Evolutionary conservation across 1,140 invertebrate species (phyloP).

Genomic region (Choristoneura fumiferana): DNA sequence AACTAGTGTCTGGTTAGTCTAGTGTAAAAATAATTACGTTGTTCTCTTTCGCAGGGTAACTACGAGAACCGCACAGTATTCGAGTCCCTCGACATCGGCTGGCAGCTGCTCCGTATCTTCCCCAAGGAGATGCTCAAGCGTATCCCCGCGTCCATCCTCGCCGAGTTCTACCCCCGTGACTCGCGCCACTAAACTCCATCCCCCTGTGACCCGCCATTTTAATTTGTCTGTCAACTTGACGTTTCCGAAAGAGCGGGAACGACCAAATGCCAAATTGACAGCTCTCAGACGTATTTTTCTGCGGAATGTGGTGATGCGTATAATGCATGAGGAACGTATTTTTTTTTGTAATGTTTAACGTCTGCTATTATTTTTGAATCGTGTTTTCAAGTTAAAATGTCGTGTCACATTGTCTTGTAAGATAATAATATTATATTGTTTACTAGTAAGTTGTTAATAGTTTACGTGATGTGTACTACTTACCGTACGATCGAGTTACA

Average conservation of each 20-base stretch:
- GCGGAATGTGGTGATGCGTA: background rate
- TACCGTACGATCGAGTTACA: slow-evolving; percentile 61
- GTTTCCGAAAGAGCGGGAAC: background rate
- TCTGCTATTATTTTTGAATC: too few species aligned
- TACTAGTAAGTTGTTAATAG: slow-evolving; percentile 76
- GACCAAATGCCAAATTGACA: slow-evolving; percentile 3
- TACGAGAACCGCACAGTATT: slow-evolving; percentile 99
- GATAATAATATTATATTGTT: slow-evolving; percentile 60
- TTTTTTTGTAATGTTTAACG: too few species aligned
- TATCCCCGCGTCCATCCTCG: slow-evolving; percentile 96
- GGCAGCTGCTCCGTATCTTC: slow-evolving; percentile 99
- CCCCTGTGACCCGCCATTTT: background rate
- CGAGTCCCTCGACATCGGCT: slow-evolving; percentile 99
- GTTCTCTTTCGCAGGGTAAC: slow-evolving; percentile 89
- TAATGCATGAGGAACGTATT: background rate
- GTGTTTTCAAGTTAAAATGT: slow-evolving; percentile 27
- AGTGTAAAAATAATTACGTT: too few species aligned
- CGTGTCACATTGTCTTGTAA: slow-evolving; percentile 52
- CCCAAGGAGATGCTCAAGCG: slow-evolving; percentile 99
- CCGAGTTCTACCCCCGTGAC: slow-evolving; percentile 98
- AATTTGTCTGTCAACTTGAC: background rate
- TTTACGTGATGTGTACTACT: slow-evolving; percentile 63
- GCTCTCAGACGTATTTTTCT: slow-evolving; percentile 6
- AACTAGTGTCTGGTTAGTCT: too few species aligned
- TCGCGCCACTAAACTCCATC: slow-evolving; percentile 83